These are phyloP conservation scores for Guaruba guarouba DNA, from an alignment of 2,113 vertebrate genomes.

Conservation along the genomic window DNA sequence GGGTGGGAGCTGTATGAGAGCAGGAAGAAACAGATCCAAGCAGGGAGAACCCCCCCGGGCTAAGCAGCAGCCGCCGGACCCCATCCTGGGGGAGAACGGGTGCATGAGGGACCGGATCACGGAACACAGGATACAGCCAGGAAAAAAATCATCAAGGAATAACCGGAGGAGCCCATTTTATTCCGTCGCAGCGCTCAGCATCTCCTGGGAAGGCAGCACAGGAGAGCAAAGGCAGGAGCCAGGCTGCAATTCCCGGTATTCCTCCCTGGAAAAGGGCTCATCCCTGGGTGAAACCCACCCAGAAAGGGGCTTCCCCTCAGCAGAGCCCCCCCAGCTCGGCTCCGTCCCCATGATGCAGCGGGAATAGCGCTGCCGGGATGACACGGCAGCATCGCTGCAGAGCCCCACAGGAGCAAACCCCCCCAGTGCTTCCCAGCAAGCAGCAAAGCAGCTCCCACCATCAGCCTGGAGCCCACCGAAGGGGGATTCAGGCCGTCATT, in stretches of 20 bases:
- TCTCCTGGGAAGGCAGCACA: neutral
- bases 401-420: neutral
- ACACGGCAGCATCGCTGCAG: neutral
- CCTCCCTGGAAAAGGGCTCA: neutral
- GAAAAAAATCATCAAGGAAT: neutral
- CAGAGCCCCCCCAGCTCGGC: neutral
- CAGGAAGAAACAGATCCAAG: neutral
- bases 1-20: rapidly evolving
- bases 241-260: no score
- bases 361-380: neutral
- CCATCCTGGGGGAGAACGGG: rapidly evolving
- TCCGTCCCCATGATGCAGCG: neutral
- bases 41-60: neutral
- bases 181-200: neutral
- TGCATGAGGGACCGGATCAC: rapidly evolving
- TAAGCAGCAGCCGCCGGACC: no score
- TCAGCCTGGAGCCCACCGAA: rapidly evolving
- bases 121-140: neutral
- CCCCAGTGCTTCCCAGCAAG: rapidly evolving
- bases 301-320: neutral
- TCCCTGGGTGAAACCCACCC: neutral
- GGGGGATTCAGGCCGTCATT: rapidly evolving
- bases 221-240: neutral
- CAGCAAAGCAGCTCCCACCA: neutral
- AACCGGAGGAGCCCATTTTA: neutral